A percentile compares a stretch with the other conserved stretches of the same genome.
Evolutionary conservation across 2,113 vertebrate species (phyloP).

Genomic region (Coryphaenoides rupestris): DNA sequence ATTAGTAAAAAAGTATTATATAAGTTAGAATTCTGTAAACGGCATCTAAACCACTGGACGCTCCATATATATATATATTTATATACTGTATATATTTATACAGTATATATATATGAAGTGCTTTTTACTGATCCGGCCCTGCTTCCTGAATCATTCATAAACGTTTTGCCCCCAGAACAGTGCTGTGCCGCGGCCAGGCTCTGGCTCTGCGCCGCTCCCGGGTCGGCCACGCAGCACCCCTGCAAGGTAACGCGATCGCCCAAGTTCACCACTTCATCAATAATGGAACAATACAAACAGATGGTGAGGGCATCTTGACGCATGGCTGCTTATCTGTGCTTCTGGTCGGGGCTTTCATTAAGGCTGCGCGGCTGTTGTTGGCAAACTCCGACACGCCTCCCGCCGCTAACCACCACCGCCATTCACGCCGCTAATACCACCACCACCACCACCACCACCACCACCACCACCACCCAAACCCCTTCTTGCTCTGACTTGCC

Average conservation of each 20-base stretch:
- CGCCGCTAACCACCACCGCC: neutral
- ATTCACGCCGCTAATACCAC: neutral
- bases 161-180: conserved; percentile 55
- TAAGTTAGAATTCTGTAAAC: no score
- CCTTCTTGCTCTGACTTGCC: conserved; percentile 2
- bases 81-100: no score
- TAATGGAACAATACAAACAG: conserved; percentile 62
- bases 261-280: conserved; percentile 52
- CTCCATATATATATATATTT: no score
- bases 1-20: no score
- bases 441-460: neutral
- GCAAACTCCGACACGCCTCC: conserved; percentile 1
- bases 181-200: no score
- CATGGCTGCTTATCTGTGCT: conserved; percentile 24
- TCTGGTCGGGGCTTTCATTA: conserved; percentile 26
- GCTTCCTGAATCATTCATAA: conserved; percentile 63
- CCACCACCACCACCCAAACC: neutral
- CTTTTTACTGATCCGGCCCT: neutral
- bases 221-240: neutral
- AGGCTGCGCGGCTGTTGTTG: conserved; percentile 7
- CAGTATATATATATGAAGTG: no score
- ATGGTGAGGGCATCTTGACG: conserved; percentile 45
- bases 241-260: conserved; percentile 28
- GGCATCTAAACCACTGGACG: no score
- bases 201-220: neutral